A percentile compares a stretch with the other conserved stretches of the same genome.
phyloP scores from a whole-genome alignment of 2,888 invertebrate species.

The Drosophila atroscutellata region DNA sequence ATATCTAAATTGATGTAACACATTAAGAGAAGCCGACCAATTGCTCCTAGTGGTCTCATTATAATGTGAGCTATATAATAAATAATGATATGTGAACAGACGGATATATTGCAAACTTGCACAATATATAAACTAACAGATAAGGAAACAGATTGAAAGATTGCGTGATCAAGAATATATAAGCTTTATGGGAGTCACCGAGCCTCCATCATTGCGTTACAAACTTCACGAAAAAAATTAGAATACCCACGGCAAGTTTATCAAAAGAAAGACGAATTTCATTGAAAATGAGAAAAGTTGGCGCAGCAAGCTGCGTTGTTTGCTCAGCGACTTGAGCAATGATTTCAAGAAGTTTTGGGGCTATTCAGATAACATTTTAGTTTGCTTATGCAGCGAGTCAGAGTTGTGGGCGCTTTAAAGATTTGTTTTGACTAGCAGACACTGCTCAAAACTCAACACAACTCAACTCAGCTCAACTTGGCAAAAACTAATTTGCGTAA shows the following conservation, averaged over 20 bases:
- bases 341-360: conserved; percentile 37
- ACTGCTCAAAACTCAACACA: conserved; percentile 15
- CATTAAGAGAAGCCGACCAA: background rate
- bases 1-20: background rate
- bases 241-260: background rate
- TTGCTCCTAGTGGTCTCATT: background rate
- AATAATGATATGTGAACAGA: background rate
- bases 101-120: background rate
- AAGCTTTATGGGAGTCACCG: background rate
- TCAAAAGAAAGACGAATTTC: conserved; percentile 5
- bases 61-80: background rate
- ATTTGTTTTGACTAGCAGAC: conserved; percentile 28
- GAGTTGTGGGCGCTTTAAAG: conserved; percentile 11
- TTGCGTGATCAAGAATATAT: background rate
- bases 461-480: conserved; percentile 24
- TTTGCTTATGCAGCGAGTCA: conserved; percentile 29
- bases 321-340: conserved; percentile 51
- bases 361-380: conserved; percentile 35
- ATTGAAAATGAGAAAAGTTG: conserved; percentile 72
- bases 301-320: conserved; percentile 46
- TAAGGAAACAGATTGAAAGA: background rate
- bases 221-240: background rate
- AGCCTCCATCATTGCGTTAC: background rate
- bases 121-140: background rate
- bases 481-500: conserved; percentile 54